Evolutionary conservation across 2,888 invertebrate species (phyloP).

Genomic region (Notocelia uddmanniana): DNA sequence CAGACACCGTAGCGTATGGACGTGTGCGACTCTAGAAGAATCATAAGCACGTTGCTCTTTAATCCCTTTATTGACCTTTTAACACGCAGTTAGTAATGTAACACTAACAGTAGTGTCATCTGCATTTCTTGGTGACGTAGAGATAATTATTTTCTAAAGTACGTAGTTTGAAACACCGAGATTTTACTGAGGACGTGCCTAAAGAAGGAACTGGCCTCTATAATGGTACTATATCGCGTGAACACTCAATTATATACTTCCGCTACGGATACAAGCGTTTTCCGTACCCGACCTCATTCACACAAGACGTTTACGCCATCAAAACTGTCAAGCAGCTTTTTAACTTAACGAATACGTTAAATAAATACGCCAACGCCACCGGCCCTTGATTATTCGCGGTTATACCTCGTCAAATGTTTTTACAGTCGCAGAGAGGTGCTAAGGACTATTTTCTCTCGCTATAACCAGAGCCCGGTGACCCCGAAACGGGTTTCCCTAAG

Average conservation of each 20-base stretch:
- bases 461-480: constrained; percentile 60
- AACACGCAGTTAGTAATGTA: no score
- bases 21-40: no score
- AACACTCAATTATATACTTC: constrained; percentile 15
- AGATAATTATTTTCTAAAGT: no score
- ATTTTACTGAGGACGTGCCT: not conserved
- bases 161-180: not conserved
- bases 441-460: constrained; percentile 68
- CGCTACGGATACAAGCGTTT: constrained; percentile 9
- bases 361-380: constrained; percentile 2
- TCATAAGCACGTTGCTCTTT: no score
- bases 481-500: constrained; percentile 36
- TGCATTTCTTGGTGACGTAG: no score
- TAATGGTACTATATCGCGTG: constrained; percentile 2
- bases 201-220: not conserved
- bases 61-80: no score
- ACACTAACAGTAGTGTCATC: no score
- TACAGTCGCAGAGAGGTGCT: constrained; percentile 67
- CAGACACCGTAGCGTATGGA: no score
- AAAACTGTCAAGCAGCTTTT: not conserved
- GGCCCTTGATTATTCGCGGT: not conserved
- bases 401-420: constrained; percentile 60
- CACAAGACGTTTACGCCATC: constrained; percentile 16
- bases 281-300: not conserved
- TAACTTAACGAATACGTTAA: not conserved